Conservation (phyloP, 2,888 invertebrate genomes). For the Antheraea assamensis region DNA sequence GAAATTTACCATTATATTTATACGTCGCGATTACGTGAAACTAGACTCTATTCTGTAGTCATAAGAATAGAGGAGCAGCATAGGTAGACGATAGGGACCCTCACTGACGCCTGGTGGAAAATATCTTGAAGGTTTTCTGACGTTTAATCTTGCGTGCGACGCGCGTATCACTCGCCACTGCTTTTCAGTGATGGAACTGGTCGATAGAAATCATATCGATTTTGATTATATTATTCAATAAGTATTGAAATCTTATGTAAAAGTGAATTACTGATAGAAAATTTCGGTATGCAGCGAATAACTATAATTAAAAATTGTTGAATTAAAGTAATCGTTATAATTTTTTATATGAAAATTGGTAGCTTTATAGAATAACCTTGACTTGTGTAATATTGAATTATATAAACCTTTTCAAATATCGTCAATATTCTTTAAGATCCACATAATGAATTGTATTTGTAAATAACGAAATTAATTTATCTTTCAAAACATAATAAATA, state of each 20-base stretch:
- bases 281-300: neutral
- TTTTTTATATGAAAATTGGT: neutral
- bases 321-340: neutral
- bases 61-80: conserved; percentile 38
- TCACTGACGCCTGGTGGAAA: conserved; percentile 49
- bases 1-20: conserved; percentile 38
- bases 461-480: no score
- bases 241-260: neutral
- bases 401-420: no score
- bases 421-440: no score
- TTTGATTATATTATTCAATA: neutral
- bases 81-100: conserved; percentile 41
- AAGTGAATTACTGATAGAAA: neutral
- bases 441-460: no score
- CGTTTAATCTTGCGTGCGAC: conserved; percentile 81
- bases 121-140: conserved; percentile 75
- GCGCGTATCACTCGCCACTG: conserved; percentile 75
- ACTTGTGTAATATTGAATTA: no score
- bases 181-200: conserved; percentile 46
- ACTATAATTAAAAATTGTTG: neutral
- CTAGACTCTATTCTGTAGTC: conserved; percentile 34
- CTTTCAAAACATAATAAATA: no score
- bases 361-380: neutral
- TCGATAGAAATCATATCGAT: conserved; percentile 28
- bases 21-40: conserved; percentile 26